Base-by-base conservation (phyloP, 2,888 invertebrate genomes). In the Coenonympha arcania region DNA sequence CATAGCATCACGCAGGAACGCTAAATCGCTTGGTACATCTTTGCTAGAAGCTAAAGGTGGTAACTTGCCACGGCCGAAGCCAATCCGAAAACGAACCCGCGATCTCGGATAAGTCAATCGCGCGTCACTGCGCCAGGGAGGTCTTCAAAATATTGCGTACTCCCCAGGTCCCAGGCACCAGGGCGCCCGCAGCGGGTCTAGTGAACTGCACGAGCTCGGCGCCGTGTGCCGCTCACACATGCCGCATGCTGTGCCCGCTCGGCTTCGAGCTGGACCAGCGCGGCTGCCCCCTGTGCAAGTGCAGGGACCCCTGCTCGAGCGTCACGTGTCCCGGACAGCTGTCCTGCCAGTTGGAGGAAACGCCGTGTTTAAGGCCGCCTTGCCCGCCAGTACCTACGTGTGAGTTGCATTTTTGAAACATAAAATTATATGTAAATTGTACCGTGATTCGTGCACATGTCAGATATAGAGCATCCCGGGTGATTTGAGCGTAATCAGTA, bases 321-420 rank as follows among this genome's bases (percentile, higher is more conserved):
- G 77, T 95, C 44, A 89, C 88, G 28, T 95, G 95, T 68, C 94
- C 95, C 0, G 91, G 92, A 31, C 89, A 90, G 0, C 88, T 93
- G 55, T 88, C 91, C 4, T 95, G 95, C 64, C 93, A 94, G 68
- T 74, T 94, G 59, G 92, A 93, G 66, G 93, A 94, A 62, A 89
- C 92, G 3, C 90, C 92, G 2, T 95, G 95, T 66, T 87, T 91
- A 42, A 89, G 89, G 34, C 92, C 93, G 44, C 94, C 94, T 0
- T 95, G 95, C 62, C 94, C 94, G 1, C 95, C 95, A 6, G 87
- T 95, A 15, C 94, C 95, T 37, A 93, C 93, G 13, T 95, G 95
- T 89, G 63, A 77, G 84, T 73, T 40, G 6, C 6, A 40, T 15
- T 15, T 19, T 28, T 6, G n/a, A n/a, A n/a, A n/a, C n/a, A n/a